phyloP scores from a whole-genome alignment of 2,888 invertebrate species.

The Phrixothrix hirtus region DNA sequence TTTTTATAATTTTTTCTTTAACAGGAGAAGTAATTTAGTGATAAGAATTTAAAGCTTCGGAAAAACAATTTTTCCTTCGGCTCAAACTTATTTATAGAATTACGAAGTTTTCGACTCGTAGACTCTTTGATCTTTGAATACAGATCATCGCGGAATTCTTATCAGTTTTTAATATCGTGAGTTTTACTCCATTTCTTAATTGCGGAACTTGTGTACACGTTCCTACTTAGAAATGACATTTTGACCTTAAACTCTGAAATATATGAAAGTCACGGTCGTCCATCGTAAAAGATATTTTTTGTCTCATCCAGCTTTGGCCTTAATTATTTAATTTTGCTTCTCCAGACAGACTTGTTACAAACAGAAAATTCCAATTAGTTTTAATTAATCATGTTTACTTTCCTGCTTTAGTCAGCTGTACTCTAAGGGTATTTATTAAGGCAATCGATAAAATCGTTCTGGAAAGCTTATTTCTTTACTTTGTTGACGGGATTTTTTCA shows the following conservation, averaged over 20 bases:
- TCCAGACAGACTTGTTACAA: conserved; percentile 17
- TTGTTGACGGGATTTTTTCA: background rate
- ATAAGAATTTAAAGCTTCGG: conserved; percentile 8
- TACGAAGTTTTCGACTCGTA: conserved; percentile 4
- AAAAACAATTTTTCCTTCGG: conserved; percentile 10
- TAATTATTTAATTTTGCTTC: conserved; percentile 22
- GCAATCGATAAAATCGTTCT: conserved; percentile 18
- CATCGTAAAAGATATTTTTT: background rate
- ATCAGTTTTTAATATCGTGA: conserved; percentile 9
- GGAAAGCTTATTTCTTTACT: conserved; percentile 4
- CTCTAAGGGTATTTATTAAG: conserved; percentile 18
- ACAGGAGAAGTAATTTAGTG: conserved; percentile 13
- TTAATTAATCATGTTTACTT: conserved; percentile 29
- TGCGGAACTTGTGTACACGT: too few species aligned
- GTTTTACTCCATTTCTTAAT: too few species aligned
- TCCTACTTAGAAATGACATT: background rate
- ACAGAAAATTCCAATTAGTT: conserved; percentile 29
- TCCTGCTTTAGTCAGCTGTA: conserved; percentile 18
- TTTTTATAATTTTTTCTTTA: conserved; percentile 4
- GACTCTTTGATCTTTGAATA: conserved; percentile 9
- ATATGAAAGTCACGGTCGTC: background rate
- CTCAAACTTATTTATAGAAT: conserved; percentile 13
- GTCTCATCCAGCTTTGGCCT: background rate
- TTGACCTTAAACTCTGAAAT: background rate
- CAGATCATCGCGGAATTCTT: conserved; percentile 6